These are phyloP conservation scores for Andrena cerasifolii DNA, from an alignment of 1,140 invertebrate genomes.

Conservation along the genomic window DNA sequence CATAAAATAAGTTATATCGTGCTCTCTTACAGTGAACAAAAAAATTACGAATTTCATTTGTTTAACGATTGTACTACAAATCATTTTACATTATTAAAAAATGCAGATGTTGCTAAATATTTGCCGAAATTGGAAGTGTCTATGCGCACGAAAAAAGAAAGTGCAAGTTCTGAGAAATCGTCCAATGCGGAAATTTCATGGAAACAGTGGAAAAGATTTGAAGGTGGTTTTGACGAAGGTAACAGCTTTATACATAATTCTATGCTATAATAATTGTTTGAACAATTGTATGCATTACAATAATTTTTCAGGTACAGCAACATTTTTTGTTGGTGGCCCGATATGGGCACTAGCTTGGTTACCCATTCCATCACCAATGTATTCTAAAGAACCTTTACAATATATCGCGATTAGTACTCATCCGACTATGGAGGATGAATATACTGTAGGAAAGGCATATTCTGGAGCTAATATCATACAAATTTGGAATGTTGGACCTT, in stretches of 20 bases:
- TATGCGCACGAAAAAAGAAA: conserved; percentile 69
- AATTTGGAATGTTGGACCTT: conserved; percentile 84
- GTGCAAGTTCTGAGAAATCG: conserved; percentile 36
- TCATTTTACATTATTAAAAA: conserved; percentile 65
- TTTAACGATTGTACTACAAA: conserved; percentile 74
- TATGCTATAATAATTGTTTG: neutral
- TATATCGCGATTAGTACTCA: conserved; percentile 83
- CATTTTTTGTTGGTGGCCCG: conserved; percentile 85
- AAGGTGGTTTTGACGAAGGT: conserved; percentile 74
- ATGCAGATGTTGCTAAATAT: conserved; percentile 71
- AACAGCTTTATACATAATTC: conserved; percentile 38
- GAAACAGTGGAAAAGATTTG: conserved; percentile 80
- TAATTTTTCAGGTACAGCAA: conserved; percentile 72
- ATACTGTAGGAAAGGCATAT: conserved; percentile 74
- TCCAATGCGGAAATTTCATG: conserved; percentile 68
- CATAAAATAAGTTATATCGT: conserved; percentile 30
- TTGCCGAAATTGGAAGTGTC: conserved; percentile 77
- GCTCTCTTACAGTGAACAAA: conserved; percentile 70
- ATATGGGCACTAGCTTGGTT: conserved; percentile 84
- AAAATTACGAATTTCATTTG: conserved; percentile 75
- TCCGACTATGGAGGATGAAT: conserved; percentile 78
- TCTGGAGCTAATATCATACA: conserved; percentile 83
- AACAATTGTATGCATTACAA: neutral
- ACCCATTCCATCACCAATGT: conserved; percentile 80
- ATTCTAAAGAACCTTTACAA: conserved; percentile 73